phyloP scores from a whole-genome alignment of 2,888 invertebrate species.

The Athripsodes cinereus region DNA sequence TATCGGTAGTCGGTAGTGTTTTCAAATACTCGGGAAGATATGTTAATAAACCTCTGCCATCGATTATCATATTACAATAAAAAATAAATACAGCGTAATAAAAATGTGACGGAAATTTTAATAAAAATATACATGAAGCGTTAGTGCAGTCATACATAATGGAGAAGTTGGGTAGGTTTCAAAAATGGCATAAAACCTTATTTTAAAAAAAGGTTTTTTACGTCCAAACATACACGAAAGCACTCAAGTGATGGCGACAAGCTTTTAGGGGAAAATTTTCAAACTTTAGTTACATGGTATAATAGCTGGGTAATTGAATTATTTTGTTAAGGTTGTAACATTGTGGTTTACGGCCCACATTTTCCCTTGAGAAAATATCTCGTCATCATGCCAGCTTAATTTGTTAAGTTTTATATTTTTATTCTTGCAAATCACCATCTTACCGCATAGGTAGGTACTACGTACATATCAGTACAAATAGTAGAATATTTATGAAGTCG shows the following conservation, averaged over 20 bases:
- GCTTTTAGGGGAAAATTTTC: neutral
- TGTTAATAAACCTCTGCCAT: no score
- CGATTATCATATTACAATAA: no score
- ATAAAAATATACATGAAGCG: no score
- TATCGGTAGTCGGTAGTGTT: no score
- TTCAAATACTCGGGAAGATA: no score
- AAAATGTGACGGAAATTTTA: no score
- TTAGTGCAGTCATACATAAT: neutral
- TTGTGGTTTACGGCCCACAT: neutral
- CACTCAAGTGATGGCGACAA: conserved; percentile 1
- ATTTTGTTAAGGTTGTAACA: neutral
- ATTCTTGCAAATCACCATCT: neutral
- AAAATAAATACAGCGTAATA: no score
- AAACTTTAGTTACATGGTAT: neutral
- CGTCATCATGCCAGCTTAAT: neutral
- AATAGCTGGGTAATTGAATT: neutral
- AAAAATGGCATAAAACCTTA: neutral
- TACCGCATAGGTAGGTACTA: no score
- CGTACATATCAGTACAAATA: no score
- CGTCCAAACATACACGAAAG: neutral
- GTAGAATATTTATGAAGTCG: no score
- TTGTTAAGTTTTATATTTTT: neutral
- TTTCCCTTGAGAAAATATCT: neutral
- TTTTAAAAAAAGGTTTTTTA: neutral
- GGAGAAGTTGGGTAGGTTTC: neutral